Evolutionary conservation across 2,797 vertebrate genomes (phyloP).

Genomic region (Characodon lateralis): DNA sequence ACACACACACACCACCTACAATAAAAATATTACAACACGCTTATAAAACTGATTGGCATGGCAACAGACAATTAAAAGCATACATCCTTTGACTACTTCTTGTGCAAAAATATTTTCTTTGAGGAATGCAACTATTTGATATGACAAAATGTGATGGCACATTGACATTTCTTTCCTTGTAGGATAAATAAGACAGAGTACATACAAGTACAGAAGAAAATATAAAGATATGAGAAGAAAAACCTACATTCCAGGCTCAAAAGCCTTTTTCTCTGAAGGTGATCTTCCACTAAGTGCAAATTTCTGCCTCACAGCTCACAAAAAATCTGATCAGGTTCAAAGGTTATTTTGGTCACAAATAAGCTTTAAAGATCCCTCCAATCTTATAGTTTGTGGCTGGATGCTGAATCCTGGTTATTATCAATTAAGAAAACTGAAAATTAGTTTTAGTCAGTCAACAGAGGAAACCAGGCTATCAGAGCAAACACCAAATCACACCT

Average conservation of each 20-base stretch:
- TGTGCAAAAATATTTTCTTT: slow-evolving; percentile 72
- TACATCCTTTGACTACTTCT: slow-evolving; percentile 34
- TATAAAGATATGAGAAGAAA: slow-evolving; percentile 32
- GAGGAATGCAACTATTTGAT: slow-evolving; percentile 62
- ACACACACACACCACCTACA: slow-evolving; percentile 30
- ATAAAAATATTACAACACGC: slow-evolving; percentile 25
- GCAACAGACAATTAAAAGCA: slow-evolving; percentile 46
- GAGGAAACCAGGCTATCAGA: neutral
- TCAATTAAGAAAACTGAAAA: neutral
- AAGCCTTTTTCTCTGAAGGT: slow-evolving; percentile 37
- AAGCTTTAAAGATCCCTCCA: slow-evolving; percentile 6
- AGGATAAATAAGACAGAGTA: slow-evolving; percentile 44
- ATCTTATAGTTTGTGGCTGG: slow-evolving; percentile 1
- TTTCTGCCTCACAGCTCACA: slow-evolving; percentile 50
- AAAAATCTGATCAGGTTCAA: slow-evolving; percentile 15
- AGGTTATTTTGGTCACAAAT: slow-evolving; percentile 48
- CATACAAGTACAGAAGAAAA: slow-evolving; percentile 36
- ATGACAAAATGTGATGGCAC: slow-evolving; percentile 67
- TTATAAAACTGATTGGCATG: slow-evolving; percentile 36
- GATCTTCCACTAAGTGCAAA: slow-evolving; percentile 69
- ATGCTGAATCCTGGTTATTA: slow-evolving; percentile 5
- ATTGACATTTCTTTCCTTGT: slow-evolving; percentile 45
- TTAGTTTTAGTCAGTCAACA: neutral
- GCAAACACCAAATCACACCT: neutral
- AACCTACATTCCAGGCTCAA: slow-evolving; percentile 55